Evolutionary conservation across 2,113 vertebrate genomes (phyloP).

Genomic region (Oreochromis tanganicae): DNA sequence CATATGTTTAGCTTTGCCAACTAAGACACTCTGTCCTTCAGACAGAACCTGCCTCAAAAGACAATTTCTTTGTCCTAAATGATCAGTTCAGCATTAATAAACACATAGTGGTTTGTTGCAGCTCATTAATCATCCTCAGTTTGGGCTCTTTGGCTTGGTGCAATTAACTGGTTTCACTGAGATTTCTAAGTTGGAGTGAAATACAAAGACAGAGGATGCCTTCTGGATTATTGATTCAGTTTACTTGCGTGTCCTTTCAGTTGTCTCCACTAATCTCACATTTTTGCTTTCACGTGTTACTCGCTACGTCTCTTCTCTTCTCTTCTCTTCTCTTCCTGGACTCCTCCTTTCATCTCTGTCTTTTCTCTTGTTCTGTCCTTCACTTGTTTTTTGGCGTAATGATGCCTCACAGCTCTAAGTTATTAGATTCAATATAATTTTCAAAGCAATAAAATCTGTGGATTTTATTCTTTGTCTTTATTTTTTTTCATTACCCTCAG

Average conservation of each 20-base stretch:
- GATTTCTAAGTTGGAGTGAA: neutral
- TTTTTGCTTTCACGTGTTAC: neutral
- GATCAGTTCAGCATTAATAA: conserved; percentile 24
- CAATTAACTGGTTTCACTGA: conserved; percentile 8
- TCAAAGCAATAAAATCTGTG: conserved; percentile 64
- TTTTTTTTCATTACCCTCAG: conserved; percentile 54
- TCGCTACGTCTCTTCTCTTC: neutral
- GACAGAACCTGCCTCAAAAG: neutral
- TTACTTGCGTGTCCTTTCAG: neutral
- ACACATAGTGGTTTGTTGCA: conserved; percentile 3
- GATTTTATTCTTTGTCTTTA: conserved; percentile 59
- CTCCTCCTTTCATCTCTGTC: neutral
- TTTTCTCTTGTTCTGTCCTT: neutral
- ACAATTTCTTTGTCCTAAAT: conserved; percentile 5
- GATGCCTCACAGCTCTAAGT: conserved; percentile 47
- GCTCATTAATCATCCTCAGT: conserved; percentile 27
- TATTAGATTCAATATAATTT: conserved; percentile 69
- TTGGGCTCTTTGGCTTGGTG: neutral
- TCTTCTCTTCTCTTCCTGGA: neutral
- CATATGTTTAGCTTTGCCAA: neutral
- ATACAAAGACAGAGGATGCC: neutral
- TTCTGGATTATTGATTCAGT: conserved; percentile 3
- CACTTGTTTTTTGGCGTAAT: conserved; percentile 27
- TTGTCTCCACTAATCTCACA: neutral
- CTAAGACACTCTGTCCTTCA: neutral